phyloP scores from a whole-genome alignment of 2,797 vertebrate species.

The Sebastes taczanowskii region DNA sequence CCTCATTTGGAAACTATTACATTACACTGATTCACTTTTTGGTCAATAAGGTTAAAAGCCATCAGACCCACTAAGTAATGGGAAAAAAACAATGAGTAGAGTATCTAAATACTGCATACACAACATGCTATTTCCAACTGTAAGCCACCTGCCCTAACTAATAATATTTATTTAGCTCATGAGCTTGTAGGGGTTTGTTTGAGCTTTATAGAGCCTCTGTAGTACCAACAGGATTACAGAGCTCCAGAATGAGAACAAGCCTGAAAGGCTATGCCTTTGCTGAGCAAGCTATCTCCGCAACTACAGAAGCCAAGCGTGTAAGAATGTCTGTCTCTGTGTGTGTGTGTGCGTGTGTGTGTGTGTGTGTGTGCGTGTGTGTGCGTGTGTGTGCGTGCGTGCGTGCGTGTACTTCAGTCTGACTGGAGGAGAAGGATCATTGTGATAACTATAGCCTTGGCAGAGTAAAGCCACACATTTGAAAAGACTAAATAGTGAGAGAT shows the following conservation, averaged over 20 bases:
- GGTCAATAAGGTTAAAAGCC: slow-evolving; percentile 58
- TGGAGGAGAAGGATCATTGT: slow-evolving; percentile 35
- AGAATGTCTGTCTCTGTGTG: background rate
- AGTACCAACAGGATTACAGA: slow-evolving; percentile 45
- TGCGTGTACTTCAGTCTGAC: slow-evolving; percentile 11
- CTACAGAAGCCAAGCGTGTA: slow-evolving; percentile 14
- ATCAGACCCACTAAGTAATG: slow-evolving; percentile 22
- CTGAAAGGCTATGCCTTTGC: slow-evolving; percentile 39
- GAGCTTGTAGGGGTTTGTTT: slow-evolving; percentile 34
- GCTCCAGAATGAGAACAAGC: slow-evolving; percentile 28
- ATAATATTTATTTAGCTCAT: slow-evolving; percentile 31
- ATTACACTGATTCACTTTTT: slow-evolving; percentile 47
- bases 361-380: background rate
- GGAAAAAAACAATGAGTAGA: background rate
- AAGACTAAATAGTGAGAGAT: slow-evolving; percentile 61
- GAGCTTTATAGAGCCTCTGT: slow-evolving; percentile 40
- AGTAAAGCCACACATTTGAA: slow-evolving; percentile 42
- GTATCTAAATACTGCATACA: background rate
- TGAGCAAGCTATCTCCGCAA: slow-evolving; percentile 44
- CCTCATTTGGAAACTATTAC: slow-evolving; percentile 51
- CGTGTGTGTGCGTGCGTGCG: background rate
- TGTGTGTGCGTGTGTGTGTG: background rate
- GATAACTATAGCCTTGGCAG: slow-evolving; percentile 49
- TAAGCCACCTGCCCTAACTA: slow-evolving; percentile 27
- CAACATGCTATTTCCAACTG: background rate